A percentile compares a stretch with the other conserved stretches of the same genome.
Conservation (phyloP, 1,140 invertebrate species). For the Drosophila parvula region DNA sequence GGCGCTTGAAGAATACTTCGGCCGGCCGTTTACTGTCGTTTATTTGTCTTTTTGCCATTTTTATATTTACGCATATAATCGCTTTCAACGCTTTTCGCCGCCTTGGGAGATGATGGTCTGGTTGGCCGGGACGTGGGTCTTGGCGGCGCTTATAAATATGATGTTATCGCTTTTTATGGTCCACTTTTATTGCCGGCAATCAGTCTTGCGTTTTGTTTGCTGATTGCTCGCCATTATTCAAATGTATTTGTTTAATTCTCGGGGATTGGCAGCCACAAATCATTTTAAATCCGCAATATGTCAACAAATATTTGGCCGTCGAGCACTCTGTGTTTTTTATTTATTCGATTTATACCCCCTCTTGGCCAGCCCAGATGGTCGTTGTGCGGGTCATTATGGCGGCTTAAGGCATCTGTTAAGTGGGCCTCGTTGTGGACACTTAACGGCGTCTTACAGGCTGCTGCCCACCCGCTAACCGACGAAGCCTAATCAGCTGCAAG, state of each 20-base stretch:
- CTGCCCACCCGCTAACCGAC: neutral
- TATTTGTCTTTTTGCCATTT: constrained; percentile 83
- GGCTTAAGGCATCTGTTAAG: constrained; percentile 52
- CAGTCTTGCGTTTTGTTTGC: constrained; percentile 81
- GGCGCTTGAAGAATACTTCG: constrained; percentile 43
- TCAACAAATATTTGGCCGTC: constrained; percentile 72
- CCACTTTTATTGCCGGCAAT: constrained; percentile 81
- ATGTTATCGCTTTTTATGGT: constrained; percentile 83
- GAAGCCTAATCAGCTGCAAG: constrained; percentile 56
- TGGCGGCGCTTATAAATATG: constrained; percentile 74
- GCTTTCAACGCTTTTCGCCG: constrained; percentile 73
- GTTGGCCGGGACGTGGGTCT: constrained; percentile 45
- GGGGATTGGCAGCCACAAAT: constrained; percentile 71
- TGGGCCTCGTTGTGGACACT: constrained; percentile 27
- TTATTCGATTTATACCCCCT: constrained; percentile 6
- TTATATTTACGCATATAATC: constrained; percentile 83
- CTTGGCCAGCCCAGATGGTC: constrained; percentile 8
- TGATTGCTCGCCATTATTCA: constrained; percentile 80
- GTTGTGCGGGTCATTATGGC: constrained; percentile 62
- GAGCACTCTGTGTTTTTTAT: constrained; percentile 14
- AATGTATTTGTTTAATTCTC: constrained; percentile 82
- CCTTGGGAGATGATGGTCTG: constrained; percentile 50
- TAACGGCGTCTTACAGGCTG: constrained; percentile 21
- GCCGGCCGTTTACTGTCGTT: constrained; percentile 75
- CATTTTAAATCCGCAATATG: constrained; percentile 83